phyloP scores from a whole-genome alignment of 1,140 invertebrate genomes.

The Steinernema khuongi region DNA sequence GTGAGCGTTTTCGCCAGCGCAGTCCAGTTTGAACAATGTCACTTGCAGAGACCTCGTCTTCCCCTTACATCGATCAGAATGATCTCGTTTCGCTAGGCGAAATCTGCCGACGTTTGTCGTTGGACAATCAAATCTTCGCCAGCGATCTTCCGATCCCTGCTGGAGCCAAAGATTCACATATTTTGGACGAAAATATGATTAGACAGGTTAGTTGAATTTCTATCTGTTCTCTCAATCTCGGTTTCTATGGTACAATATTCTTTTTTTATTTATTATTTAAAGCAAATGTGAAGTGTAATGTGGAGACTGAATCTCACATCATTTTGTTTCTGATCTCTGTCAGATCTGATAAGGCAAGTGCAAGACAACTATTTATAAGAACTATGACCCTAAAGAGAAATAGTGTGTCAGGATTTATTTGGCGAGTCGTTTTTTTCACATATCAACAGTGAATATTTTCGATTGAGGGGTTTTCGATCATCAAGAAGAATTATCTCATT shows the following conservation, averaged over 20 bases:
- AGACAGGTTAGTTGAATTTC: background rate
- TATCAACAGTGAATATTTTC: too few species aligned
- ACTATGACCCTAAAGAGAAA: too few species aligned
- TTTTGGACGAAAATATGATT: background rate
- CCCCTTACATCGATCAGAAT: background rate
- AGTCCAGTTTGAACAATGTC: background rate
- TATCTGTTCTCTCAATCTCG: background rate
- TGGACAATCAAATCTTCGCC: slow-evolving; percentile 11
- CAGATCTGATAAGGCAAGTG: too few species aligned
- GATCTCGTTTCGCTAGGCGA: slow-evolving; percentile 5
- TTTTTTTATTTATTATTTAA: too few species aligned
- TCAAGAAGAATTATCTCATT: too few species aligned
- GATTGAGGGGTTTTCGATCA: too few species aligned
- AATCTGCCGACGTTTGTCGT: background rate
- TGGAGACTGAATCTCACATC: too few species aligned
- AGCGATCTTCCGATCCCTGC: slow-evolving; percentile 4
- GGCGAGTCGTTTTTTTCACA: too few species aligned
- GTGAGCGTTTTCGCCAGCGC: background rate
- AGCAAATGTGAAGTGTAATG: too few species aligned
- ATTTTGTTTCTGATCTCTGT: too few species aligned
- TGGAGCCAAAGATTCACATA: background rate
- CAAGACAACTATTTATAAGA: too few species aligned
- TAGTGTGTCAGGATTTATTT: too few species aligned
- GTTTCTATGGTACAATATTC: background rate
- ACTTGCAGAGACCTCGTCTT: background rate